These are phyloP conservation scores for Rhinopithecus roxellana DNA, from an alignment of 2,113 vertebrate genomes.

Conservation along the genomic window DNA sequence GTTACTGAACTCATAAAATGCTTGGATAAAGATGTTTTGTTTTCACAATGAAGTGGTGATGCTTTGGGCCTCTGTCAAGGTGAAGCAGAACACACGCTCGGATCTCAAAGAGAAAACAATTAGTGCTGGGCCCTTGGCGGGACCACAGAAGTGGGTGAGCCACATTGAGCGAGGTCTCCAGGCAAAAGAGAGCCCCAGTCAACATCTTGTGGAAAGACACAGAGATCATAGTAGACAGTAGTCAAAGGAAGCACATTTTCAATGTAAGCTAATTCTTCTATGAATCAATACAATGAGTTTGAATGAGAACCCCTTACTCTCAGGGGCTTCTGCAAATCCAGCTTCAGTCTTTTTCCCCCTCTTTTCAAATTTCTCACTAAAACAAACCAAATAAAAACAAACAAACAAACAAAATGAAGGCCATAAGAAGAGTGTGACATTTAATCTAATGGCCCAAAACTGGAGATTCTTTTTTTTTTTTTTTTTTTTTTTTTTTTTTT, in stretches of 20 bases:
- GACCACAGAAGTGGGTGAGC: fast-evolving
- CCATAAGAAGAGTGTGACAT: background rate
- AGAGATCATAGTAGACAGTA: background rate
- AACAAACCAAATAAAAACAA: background rate
- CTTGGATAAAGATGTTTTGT: background rate
- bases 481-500: background rate
- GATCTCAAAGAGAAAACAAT: background rate
- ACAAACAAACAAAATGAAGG: background rate
- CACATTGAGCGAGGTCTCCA: background rate
- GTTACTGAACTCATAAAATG: slow-evolving; percentile 49
- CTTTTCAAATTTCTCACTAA: background rate
- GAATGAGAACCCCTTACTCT: background rate
- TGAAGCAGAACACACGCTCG: fast-evolving
- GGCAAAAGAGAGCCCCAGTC: background rate
- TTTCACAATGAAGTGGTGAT: background rate
- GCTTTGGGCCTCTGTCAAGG: background rate
- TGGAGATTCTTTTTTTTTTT: background rate
- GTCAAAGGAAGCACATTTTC: background rate
- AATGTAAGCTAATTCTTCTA: fast-evolving
- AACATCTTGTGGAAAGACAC: background rate
- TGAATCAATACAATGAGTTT: background rate
- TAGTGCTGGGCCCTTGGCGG: fast-evolving
- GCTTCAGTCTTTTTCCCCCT: background rate
- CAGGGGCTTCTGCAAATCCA: background rate
- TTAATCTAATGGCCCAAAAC: background rate